Base-by-base conservation (phyloP, 2,797 vertebrate genomes). In the Phrynocephalus vlangalii region DNA sequence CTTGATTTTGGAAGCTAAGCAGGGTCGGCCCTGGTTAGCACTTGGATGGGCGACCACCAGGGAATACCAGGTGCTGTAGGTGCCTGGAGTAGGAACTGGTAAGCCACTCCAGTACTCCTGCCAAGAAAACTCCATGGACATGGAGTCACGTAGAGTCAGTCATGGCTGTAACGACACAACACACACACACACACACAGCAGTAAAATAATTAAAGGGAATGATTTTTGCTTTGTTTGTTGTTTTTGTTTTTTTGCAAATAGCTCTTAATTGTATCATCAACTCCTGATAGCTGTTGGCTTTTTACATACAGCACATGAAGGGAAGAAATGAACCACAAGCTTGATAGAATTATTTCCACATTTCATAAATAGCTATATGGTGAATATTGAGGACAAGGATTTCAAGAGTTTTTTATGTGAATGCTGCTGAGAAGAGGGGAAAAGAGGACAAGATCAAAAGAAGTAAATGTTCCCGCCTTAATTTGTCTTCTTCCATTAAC, bases 311-410 rank as follows among this genome's bases (percentile, higher is more conserved):
- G 13, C 20, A 26, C 7, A 72, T 44, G 56, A 78, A 26, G 68
- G 28, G 80, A 48, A 86, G 77, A 88, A 30, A 24, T 68, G 63
- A 79, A 56, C 67, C 52, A 66, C 79, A 86, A 81, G 52, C 72
- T 86, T 38, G 78, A 50, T 15, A 71, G 70, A 86, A 20, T 48
- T 33, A 15, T 26, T 67, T 52, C 82, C 73, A 48, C 76, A 81
- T 91, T 84, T 86, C 38, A 75, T 24, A 84, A 88, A 84, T 79
- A 84, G n/a, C 71, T 83, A 63, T 75, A 66, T 44, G 30, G 50
- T 75, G 78, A 85, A 72, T 79, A 63, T 15, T 15, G 77, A 79
- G 77, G 82, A 48, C 60, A 50, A 28, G 75, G 33, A 56, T 30
- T 11, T 80, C 71, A 50, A 76, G 5, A 22, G 38, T 68, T 10